Percentiles rank a stretch among this genome's conserved stretches.
Conservation (phyloP, 2,797 vertebrate genomes). For the Tinamus major region DNA sequence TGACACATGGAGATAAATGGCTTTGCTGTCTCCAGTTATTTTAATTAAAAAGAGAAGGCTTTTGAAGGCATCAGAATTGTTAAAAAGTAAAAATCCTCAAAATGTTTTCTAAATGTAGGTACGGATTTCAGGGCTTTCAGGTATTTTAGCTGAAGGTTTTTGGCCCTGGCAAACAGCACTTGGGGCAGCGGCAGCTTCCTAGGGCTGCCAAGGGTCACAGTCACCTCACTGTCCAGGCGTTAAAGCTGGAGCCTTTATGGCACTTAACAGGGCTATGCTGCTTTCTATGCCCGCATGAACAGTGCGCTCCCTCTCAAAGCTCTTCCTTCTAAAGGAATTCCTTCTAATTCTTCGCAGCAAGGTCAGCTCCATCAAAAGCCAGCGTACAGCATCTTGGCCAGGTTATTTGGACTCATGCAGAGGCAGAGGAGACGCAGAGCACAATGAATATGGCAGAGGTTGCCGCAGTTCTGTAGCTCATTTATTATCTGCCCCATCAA, state of each 20-base stretch:
- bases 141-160: neutral
- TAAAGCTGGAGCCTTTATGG: neutral
- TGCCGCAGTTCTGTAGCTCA: neutral
- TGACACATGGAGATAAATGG: conserved; percentile 44
- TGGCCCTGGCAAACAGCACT: neutral
- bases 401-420: neutral
- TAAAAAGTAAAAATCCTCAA: neutral
- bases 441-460: accelerated
- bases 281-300: neutral
- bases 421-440: neutral
- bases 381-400: neutral
- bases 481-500: neutral
- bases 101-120: neutral
- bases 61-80: conserved; percentile 48
- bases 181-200: neutral
- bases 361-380: neutral
- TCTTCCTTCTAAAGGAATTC: neutral
- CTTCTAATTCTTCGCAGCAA: neutral
- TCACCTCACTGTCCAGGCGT: neutral
- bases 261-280: accelerated
- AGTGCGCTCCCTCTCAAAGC: neutral
- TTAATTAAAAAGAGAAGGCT: conserved; percentile 33
- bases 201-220: accelerated
- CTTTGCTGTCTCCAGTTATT: conserved; percentile 28
- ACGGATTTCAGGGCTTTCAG: neutral